Evolutionary conservation across 2,113 vertebrate species (phyloP).

Genomic region (Charina bottae): DNA sequence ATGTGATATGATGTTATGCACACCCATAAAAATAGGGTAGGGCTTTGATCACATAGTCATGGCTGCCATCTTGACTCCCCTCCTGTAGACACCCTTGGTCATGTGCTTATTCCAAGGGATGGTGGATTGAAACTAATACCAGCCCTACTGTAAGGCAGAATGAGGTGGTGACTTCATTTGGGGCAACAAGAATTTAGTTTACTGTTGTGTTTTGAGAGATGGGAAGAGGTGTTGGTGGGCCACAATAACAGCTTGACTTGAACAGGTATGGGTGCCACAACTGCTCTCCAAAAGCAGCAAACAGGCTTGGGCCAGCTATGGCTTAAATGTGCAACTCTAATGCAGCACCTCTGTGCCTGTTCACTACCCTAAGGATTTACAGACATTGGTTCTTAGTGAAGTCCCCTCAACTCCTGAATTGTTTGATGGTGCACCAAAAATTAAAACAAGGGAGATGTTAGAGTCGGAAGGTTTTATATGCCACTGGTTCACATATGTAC

Average conservation of each 20-base stretch:
- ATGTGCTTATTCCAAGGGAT: neutral
- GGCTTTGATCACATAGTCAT: no score
- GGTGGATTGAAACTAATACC: neutral
- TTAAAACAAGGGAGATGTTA: no score
- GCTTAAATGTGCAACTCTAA: neutral
- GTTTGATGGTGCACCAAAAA: no score
- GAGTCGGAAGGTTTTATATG: no score
- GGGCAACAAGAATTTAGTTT: neutral
- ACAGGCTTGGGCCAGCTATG: no score
- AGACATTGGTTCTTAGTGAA: neutral
- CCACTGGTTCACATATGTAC: no score
- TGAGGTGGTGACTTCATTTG: neutral
- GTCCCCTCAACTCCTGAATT: neutral
- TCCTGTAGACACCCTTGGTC: neutral
- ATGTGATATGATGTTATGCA: no score
- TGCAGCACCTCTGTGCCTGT: neutral
- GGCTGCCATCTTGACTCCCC: neutral
- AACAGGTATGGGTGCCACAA: neutral
- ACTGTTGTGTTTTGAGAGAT: neutral
- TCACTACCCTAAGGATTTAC: neutral
- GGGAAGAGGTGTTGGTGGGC: neutral
- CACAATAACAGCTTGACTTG: neutral
- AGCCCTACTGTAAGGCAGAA: neutral
- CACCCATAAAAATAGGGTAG: no score
- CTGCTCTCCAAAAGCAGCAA: neutral